Percentiles rank a stretch among this genome's conserved stretches.
phyloP scores from a whole-genome alignment of 2,888 invertebrate genomes.

The Heliconius ethilla region DNA sequence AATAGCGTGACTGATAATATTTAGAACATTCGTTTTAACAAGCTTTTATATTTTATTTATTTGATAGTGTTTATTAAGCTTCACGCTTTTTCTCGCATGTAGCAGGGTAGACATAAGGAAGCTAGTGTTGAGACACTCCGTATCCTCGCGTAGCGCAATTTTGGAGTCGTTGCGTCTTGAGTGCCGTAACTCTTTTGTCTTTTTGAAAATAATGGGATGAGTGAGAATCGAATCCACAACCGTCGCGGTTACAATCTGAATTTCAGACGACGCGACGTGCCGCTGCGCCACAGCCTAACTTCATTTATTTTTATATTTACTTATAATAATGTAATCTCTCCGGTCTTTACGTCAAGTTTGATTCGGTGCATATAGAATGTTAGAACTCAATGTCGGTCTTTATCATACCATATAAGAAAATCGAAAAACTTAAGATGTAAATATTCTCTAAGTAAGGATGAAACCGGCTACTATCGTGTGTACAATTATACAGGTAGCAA shows the following conservation, averaged over 20 bases:
- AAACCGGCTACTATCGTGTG: background rate
- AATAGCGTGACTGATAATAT: background rate
- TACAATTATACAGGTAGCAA: background rate
- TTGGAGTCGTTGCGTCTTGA: too few species aligned
- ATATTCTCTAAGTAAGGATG: too few species aligned
- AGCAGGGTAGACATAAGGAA: too few species aligned
- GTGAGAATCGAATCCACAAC: background rate
- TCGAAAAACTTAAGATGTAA: background rate
- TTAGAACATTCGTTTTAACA: too few species aligned
- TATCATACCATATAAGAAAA: background rate
- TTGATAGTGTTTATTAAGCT: background rate
- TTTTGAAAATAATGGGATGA: background rate
- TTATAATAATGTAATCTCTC: background rate
- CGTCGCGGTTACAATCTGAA: too few species aligned
- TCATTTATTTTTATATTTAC: background rate
- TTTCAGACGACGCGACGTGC: too few species aligned
- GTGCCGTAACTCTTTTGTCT: too few species aligned
- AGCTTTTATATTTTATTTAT: background rate
- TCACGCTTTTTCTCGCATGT: too few species aligned
- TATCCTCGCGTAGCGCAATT: too few species aligned
- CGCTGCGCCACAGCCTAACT: background rate
- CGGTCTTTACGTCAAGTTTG: too few species aligned
- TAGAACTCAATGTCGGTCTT: background rate
- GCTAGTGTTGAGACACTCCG: too few species aligned
- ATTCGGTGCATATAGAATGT: background rate